A percentile compares a stretch with the other conserved stretches of the same genome.
Evolutionary conservation across 2,797 vertebrate genomes (phyloP).

Genomic region (Eupleurogrammus muticus): DNA sequence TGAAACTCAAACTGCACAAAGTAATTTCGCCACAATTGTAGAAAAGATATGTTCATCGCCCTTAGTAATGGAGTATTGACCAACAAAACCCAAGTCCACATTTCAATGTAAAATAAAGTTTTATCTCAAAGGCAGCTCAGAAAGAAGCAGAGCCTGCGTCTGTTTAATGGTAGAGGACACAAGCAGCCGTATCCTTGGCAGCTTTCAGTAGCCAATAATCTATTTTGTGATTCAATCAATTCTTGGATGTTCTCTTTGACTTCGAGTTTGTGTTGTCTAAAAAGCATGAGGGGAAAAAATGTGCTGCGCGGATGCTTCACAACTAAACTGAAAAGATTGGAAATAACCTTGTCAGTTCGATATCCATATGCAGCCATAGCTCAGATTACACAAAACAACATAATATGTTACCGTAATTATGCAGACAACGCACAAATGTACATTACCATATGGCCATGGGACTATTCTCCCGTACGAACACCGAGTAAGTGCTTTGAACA

Average conservation of each 20-base stretch:
- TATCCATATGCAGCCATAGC: too few species aligned
- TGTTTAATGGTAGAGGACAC: neutral
- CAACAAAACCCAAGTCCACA: conserved; percentile 5
- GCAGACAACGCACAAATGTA: too few species aligned
- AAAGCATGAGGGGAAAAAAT: conserved; percentile 1
- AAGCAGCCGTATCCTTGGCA: neutral
- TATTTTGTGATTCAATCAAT: neutral
- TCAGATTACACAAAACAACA: too few species aligned
- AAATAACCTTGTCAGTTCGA: neutral
- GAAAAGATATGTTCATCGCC: too few species aligned
- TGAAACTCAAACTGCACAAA: too few species aligned
- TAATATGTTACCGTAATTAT: too few species aligned
- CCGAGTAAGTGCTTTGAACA: too few species aligned
- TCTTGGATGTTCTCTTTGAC: conserved; percentile 19
- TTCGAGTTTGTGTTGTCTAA: neutral
- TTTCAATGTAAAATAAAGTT: conserved; percentile 26
- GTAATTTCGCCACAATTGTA: too few species aligned
- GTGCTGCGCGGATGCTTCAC: conserved; percentile 12
- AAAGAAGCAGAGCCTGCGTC: conserved; percentile 4
- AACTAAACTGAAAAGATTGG: conserved; percentile 6
- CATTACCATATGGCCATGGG: too few species aligned
- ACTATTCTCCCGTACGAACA: too few species aligned
- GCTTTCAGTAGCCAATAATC: neutral
- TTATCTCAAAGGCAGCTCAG: conserved; percentile 4
- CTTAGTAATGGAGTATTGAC: too few species aligned